phyloP scores from a whole-genome alignment of 2,888 invertebrate genomes.

The Philonicus albiceps region DNA sequence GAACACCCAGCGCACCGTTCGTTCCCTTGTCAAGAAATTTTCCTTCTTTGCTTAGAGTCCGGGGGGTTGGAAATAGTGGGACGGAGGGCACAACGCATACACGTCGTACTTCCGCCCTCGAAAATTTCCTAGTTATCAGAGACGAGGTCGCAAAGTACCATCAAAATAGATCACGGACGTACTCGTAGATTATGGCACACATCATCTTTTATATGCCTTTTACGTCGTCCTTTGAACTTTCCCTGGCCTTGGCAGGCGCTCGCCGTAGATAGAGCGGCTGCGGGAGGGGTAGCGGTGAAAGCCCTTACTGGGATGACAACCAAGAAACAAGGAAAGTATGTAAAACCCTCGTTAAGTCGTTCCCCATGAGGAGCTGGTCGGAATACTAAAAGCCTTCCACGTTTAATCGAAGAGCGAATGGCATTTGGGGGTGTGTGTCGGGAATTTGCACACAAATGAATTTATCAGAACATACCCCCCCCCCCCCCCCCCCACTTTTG shows the following conservation, averaged over 20 bases:
- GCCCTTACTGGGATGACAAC: background rate
- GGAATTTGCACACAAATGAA: conserved; percentile 31
- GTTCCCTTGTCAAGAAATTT: background rate
- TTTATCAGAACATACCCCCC: background rate
- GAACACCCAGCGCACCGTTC: background rate
- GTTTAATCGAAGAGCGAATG: conserved; percentile 16
- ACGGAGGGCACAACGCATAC: background rate
- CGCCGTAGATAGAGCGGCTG: too few relatives aligned
- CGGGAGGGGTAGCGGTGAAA: background rate
- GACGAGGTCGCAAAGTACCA: conserved; percentile 19
- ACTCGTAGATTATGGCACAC: conserved; percentile 23
- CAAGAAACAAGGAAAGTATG: conserved; percentile 12
- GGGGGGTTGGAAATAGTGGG: background rate
- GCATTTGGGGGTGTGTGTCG: background rate
- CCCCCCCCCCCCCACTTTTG: background rate
- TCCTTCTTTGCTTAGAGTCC: background rate
- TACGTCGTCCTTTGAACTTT: conserved; percentile 12
- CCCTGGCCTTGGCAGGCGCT: background rate
- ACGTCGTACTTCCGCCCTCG: background rate
- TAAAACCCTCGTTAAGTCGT: conserved; percentile 31
- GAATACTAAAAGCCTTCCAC: conserved; percentile 30
- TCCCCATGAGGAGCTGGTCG: conserved; percentile 6
- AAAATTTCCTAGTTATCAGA: conserved; percentile 5
- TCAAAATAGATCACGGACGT: conserved; percentile 12
- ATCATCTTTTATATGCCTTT: conserved; percentile 25